phyloP scores from a whole-genome alignment of 2,888 invertebrate species.

The Ophion slaviceki region DNA sequence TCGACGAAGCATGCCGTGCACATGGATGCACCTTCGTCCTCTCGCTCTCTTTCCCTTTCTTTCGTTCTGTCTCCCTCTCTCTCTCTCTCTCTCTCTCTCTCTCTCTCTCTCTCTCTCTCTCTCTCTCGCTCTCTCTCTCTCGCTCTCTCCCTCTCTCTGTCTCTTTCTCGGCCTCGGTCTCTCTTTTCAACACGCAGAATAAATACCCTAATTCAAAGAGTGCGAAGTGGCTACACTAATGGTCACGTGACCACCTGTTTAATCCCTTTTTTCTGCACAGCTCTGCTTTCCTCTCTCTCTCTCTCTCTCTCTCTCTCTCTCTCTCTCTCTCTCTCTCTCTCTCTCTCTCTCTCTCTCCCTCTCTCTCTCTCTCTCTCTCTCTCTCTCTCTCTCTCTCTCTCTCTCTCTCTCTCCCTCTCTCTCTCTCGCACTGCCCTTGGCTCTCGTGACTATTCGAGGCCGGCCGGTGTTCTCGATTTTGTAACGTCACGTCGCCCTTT shows the following conservation, averaged over 20 bases:
- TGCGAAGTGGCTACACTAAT: conserved; percentile 65
- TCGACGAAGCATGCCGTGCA: conserved; percentile 47
- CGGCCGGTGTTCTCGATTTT: conserved; percentile 3
- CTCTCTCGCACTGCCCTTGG: no score
- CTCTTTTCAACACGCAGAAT: not conserved
- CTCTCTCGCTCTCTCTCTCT: not conserved
- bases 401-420: no score
- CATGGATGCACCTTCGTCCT: conserved; percentile 45
- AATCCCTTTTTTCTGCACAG: conserved; percentile 50
- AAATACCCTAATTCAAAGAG: conserved; percentile 39
- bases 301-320: not conserved
- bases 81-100: not conserved
- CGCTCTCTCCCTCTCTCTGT: not conserved
- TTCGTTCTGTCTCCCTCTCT: not conserved
- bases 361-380: not conserved
- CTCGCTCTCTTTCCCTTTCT: not conserved
- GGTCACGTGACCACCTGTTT: conserved; percentile 69
- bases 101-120: not conserved
- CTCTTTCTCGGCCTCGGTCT: not conserved
- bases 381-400: not conserved
- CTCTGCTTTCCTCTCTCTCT: not conserved
- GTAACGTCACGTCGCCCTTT: conserved; percentile 19
- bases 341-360: not conserved
- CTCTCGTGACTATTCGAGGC: no score
- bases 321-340: conserved; percentile 1